These are phyloP conservation scores for Ennomos erosarius DNA, from an alignment of 2,888 invertebrate species.

Conservation along the genomic window DNA sequence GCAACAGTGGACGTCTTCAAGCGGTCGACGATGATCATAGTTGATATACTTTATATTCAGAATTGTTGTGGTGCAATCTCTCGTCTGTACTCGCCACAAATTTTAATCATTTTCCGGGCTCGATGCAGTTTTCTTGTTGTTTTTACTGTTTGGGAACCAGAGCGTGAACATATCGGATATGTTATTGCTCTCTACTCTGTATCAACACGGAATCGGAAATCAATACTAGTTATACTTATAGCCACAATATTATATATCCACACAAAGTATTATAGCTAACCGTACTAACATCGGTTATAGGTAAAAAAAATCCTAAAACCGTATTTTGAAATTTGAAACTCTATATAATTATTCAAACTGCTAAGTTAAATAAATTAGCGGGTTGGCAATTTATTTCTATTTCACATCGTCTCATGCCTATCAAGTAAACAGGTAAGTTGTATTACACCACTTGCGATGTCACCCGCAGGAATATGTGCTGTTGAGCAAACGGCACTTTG, in stretches of 20 bases:
- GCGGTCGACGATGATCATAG: too few relatives aligned
- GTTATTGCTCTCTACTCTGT: slow-evolving; percentile 24
- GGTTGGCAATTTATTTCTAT: slow-evolving; percentile 1
- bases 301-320: too few relatives aligned
- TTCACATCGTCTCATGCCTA: neutral
- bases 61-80: neutral
- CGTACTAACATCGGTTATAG: too few relatives aligned
- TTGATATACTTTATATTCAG: too few relatives aligned
- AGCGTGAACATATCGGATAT: slow-evolving; percentile 24
- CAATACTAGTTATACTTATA: slow-evolving; percentile 7
- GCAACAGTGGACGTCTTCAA: too few relatives aligned
- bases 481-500: slow-evolving; percentile 40
- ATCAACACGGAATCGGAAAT: slow-evolving; percentile 9
- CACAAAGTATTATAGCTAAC: too few relatives aligned
- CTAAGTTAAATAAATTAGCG: too few relatives aligned
- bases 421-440: neutral
- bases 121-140: slow-evolving; percentile 17
- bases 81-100: neutral
- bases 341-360: too few relatives aligned
- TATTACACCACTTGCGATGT: slow-evolving; percentile 49
- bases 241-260: neutral
- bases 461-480: slow-evolving; percentile 44
- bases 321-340: too few relatives aligned
- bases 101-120: slow-evolving; percentile 3
- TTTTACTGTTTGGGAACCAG: slow-evolving; percentile 20